Evolutionary conservation across 2,888 invertebrate genomes (phyloP), one percentile per base, ranked within the genome.

Genomic region (Brachycybe producta): DNA sequence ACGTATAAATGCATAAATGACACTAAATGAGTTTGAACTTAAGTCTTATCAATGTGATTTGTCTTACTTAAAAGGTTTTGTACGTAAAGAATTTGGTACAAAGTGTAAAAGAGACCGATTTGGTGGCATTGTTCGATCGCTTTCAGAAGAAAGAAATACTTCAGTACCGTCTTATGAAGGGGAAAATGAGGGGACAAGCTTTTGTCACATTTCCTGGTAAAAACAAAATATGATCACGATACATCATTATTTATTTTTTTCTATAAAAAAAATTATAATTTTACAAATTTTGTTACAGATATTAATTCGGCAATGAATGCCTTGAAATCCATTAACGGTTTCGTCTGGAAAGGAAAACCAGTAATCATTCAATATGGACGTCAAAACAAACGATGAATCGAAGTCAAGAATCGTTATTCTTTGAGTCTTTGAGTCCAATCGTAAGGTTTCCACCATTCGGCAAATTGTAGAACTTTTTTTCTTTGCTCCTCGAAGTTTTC

Each of bases 401-500:
- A 41, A 19, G 24, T 8, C 5, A 41, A 5, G 8, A 11, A n/a
- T 26, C 23, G n/a, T 48, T 3, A 11, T 8, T 40, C 15, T n/a
- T 39, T 39, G 5, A 51, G 28, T 3, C 36, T 13, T 23, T 51
- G 15, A 21, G 55, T 56, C 35, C 52, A 54, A 52, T 60, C 57
- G 50, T 55, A 60, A 11, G 52, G 43, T 34, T 77, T 78, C 83
- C 84, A 87, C 54, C 72, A 69, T 55, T 79, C 74, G 1, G 77
- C 69, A 65, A 88, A 84, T 39, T 77, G 71, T 56, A 83, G 64
- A 3, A 84, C 83, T 70, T 87, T 86, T 54, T 75, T 75, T 44
- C 79, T 75, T 62, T 86, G 84, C 41, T 77, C 69, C 57, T 84
- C 81, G 60, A 84, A 80, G 62, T 73, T 76, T 64, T 88, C 83